These are phyloP conservation scores for Lagopus leucura DNA, from an alignment of 2,113 vertebrate species.

Conservation along the genomic window DNA sequence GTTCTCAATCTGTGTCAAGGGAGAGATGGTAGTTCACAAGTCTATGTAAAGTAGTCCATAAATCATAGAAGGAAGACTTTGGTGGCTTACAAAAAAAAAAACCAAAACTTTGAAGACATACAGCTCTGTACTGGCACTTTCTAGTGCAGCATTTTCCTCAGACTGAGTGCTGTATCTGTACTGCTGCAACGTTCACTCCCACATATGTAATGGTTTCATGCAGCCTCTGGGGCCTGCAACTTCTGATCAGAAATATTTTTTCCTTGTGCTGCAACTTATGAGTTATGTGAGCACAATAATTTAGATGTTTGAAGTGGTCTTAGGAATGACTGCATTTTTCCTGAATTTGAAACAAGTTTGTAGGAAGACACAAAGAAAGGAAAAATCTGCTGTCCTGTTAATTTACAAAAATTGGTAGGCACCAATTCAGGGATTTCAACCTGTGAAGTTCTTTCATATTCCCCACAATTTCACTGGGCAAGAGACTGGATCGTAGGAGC, in stretches of 20 bases:
- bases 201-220: background rate
- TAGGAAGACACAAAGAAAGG: background rate
- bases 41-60: background rate
- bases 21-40: background rate
- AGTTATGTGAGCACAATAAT: background rate
- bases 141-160: background rate
- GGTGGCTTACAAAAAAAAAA: background rate
- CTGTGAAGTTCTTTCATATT: background rate
- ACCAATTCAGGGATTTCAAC: background rate
- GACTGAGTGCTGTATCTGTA: background rate
- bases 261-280: background rate
- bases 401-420: background rate
- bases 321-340: rapidly evolving
- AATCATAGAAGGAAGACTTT: background rate
- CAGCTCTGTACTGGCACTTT: background rate
- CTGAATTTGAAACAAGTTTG: conserved; percentile 4
- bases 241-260: background rate
- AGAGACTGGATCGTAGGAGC: background rate
- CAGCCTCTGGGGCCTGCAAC: background rate
- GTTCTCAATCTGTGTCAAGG: background rate
- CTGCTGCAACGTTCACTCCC: background rate
- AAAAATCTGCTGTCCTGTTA: background rate
- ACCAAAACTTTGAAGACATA: background rate
- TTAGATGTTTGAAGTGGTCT: background rate
- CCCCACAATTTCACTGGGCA: background rate